Percentiles rank a stretch among this genome's conserved stretches.
These are phyloP conservation scores for Pipistrellus nathusii DNA, from an alignment of 2,797 vertebrate species.

Conservation along the genomic window DNA sequence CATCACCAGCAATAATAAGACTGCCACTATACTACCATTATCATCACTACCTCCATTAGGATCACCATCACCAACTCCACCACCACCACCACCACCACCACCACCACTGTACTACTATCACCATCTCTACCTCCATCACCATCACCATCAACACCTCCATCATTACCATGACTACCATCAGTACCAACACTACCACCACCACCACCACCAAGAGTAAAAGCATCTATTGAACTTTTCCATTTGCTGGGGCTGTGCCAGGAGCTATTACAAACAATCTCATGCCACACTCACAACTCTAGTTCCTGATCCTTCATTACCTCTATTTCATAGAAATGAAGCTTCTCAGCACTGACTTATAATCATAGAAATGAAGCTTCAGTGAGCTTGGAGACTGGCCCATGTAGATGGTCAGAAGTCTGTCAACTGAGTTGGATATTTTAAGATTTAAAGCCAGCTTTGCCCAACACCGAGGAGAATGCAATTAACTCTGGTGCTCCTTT, in stretches of 20 bases:
- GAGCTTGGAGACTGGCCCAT: background rate
- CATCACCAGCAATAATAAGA: background rate
- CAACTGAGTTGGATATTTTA: too few species aligned
- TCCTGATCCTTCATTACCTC: rapidly evolving
- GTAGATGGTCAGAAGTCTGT: background rate
- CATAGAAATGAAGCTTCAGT: background rate
- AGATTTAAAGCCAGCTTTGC: background rate
- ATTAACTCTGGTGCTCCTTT: background rate
- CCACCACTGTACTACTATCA: background rate
- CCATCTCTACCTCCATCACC: background rate
- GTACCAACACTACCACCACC: too few species aligned
- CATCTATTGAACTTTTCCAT: too few species aligned
- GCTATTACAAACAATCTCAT: rapidly evolving
- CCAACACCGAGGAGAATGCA: rapidly evolving
- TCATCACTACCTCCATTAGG: background rate
- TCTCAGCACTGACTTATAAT: background rate
- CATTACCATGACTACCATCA: rapidly evolving
- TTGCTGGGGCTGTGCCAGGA: background rate
- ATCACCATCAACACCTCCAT: background rate
- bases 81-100: too few species aligned
- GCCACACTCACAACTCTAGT: rapidly evolving
- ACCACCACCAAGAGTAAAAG: background rate
- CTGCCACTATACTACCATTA: background rate
- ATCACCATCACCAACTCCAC: background rate
- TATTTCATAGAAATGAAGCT: background rate